A percentile compares a stretch with the other conserved stretches of the same genome.
Evolutionary conservation across 1,140 invertebrate genomes (phyloP).

Genomic region (Drosophila kepulauana): DNA sequence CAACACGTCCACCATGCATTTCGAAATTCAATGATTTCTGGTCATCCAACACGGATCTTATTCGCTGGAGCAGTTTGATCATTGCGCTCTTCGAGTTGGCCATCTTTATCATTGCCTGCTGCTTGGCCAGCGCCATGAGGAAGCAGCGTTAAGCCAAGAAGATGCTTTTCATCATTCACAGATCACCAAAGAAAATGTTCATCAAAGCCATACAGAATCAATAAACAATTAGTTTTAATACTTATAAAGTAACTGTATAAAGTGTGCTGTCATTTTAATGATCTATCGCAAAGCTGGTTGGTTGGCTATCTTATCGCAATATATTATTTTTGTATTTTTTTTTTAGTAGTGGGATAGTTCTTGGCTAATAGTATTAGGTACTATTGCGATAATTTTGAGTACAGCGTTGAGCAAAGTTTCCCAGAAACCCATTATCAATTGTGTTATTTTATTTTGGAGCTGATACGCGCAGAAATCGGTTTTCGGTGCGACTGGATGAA

Average conservation of each 20-base stretch:
- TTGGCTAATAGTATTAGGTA: constrained; percentile 17
- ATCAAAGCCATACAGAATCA: constrained; percentile 37
- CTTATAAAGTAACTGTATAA: constrained; percentile 6
- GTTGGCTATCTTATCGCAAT: constrained; percentile 22
- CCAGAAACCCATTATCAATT: constrained; percentile 31
- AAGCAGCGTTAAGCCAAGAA: constrained; percentile 55
- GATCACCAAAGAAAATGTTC: constrained; percentile 40
- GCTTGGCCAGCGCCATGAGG: constrained; percentile 87
- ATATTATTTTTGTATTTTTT: constrained; percentile 13
- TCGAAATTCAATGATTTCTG: constrained; percentile 84
- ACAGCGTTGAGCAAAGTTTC: constrained; percentile 35
- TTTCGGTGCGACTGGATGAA: constrained; percentile 28
- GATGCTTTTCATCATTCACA: constrained; percentile 7
- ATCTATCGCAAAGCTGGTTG: constrained; percentile 25
- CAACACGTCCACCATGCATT: constrained; percentile 84
- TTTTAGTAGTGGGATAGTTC: constrained; percentile 23
- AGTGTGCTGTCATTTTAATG: constrained; percentile 21
- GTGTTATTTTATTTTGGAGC: neutral
- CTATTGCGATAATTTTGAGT: constrained; percentile 10
- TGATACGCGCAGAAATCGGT: neutral
- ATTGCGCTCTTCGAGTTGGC: constrained; percentile 86
- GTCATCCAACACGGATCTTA: constrained; percentile 85
- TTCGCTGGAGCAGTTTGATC: constrained; percentile 88
- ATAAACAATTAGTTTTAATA: constrained; percentile 39
- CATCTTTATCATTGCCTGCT: constrained; percentile 72